Evolutionary conservation across 2,797 vertebrate species (phyloP).

Genomic region (Pangasius mekongensis): DNA sequence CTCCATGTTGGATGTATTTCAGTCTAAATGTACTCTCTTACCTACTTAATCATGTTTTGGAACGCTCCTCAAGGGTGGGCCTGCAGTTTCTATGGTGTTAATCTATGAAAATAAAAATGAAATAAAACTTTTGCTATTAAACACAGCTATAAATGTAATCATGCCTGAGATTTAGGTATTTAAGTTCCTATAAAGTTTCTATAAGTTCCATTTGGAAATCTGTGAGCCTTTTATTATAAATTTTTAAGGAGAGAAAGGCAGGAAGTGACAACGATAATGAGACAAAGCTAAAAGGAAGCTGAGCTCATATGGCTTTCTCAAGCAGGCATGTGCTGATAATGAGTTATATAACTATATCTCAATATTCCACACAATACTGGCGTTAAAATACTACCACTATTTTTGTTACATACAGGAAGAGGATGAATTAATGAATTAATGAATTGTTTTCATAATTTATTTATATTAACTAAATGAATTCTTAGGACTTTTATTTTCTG

Average conservation of each 20-base stretch:
- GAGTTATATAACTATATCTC: background rate
- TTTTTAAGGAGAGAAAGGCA: background rate
- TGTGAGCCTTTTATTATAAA: no score
- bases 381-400: no score
- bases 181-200: background rate
- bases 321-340: background rate
- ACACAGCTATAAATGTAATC: background rate
- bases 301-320: background rate
- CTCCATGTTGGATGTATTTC: no score
- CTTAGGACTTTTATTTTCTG: background rate
- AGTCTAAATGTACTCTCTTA: background rate
- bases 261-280: slow-evolving; percentile 20
- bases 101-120: background rate
- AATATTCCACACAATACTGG: background rate
- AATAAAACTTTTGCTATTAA: background rate
- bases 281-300: slow-evolving; percentile 51
- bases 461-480: background rate
- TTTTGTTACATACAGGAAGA: background rate
- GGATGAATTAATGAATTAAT: background rate
- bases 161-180: background rate
- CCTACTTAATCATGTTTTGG: background rate
- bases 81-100: background rate
- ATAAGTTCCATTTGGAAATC: background rate
- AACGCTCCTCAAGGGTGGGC: background rate
- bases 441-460: background rate